A percentile compares a stretch with the other conserved stretches of the same genome.
phyloP scores from a whole-genome alignment of 2,797 vertebrate species.

The Kryptopterus vitreolus region DNA sequence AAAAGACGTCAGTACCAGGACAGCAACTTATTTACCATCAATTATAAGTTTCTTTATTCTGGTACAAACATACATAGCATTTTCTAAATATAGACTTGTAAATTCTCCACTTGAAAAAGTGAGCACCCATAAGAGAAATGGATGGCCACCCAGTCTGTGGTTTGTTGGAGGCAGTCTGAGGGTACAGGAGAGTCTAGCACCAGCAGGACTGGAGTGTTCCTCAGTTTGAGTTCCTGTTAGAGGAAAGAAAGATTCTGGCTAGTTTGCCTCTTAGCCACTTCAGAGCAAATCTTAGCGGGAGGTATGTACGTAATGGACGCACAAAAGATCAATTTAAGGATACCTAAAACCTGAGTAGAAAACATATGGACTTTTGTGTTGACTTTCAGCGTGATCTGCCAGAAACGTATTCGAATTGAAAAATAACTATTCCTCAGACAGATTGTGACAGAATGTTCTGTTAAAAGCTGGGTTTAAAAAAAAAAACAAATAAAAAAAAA shows the following conservation, averaged over 20 bases:
- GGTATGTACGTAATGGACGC: conserved; percentile 35
- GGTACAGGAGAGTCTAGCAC: conserved; percentile 26
- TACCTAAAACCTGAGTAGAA: conserved; percentile 51
- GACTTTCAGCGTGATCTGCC: conserved; percentile 34
- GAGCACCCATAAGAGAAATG: conserved; percentile 70
- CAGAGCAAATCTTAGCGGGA: conserved; percentile 36
- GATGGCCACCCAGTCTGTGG: conserved; percentile 73
- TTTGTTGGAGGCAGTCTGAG: conserved; percentile 55
- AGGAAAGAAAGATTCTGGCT: conserved; percentile 15
- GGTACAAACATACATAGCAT: conserved; percentile 89
- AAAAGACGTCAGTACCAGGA: conserved; percentile 23
- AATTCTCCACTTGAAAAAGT: conserved; percentile 82
- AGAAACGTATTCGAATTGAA: conserved; percentile 28
- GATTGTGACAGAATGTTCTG: conserved; percentile 30
- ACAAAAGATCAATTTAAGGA: conserved; percentile 34
- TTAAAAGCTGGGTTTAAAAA: conserved; percentile 1
- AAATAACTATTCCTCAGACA: conserved; percentile 38
- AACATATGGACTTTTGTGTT: conserved; percentile 40
- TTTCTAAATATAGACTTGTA: conserved; percentile 90
- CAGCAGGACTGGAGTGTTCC: conserved; percentile 44
- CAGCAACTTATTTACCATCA: conserved; percentile 53
- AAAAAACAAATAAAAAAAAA: conserved; percentile 23
- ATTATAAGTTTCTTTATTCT: conserved; percentile 77
- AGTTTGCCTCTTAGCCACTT: conserved; percentile 33
- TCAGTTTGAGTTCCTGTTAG: conserved; percentile 20